Conservation (phyloP, 2,113 vertebrate species). For the Podarcis raffonei region DNA sequence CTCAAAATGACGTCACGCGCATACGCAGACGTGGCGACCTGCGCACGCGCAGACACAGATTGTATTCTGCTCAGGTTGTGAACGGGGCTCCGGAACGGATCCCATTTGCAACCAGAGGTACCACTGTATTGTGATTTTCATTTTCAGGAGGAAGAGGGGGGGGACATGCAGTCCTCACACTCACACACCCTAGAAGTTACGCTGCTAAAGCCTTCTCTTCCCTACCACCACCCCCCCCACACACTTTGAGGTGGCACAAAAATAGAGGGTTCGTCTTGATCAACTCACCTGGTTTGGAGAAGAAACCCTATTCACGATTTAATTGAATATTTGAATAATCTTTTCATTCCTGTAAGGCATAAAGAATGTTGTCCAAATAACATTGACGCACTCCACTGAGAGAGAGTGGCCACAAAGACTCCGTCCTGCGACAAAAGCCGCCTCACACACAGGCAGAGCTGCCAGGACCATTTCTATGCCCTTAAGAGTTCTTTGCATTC, state of each 20-base stretch:
- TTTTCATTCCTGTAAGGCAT: constrained; percentile 94
- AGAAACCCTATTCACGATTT: constrained; percentile 91
- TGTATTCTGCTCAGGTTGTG: too few species aligned
- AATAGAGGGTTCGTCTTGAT: constrained; percentile 76
- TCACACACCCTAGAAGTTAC: constrained; percentile 46
- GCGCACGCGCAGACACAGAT: constrained; percentile 19
- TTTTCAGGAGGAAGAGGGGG: too few species aligned
- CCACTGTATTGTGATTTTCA: too few species aligned
- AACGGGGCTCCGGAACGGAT: too few species aligned
- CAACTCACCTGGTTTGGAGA: constrained; percentile 88
- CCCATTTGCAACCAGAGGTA: too few species aligned
- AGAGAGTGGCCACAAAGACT: constrained; percentile 87
- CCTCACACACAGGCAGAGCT: constrained; percentile 77
- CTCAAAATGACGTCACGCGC: too few species aligned
- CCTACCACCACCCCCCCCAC: too few species aligned
- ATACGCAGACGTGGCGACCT: too few species aligned
- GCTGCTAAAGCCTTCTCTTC: constrained; percentile 66
- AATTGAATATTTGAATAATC: constrained; percentile 99
- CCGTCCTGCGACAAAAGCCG: constrained; percentile 82
- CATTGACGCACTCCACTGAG: constrained; percentile 87
- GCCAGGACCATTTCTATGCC: constrained; percentile 76
- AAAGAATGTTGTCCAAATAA: constrained; percentile 97
- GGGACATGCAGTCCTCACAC: too few species aligned
- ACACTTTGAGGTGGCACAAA: constrained; percentile 65
- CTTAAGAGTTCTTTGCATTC: constrained; percentile 92